Percentiles rank a stretch among this genome's conserved stretches.
phyloP scores from a whole-genome alignment of 2,113 vertebrate species.

The Spermophilus dauricus region DNA sequence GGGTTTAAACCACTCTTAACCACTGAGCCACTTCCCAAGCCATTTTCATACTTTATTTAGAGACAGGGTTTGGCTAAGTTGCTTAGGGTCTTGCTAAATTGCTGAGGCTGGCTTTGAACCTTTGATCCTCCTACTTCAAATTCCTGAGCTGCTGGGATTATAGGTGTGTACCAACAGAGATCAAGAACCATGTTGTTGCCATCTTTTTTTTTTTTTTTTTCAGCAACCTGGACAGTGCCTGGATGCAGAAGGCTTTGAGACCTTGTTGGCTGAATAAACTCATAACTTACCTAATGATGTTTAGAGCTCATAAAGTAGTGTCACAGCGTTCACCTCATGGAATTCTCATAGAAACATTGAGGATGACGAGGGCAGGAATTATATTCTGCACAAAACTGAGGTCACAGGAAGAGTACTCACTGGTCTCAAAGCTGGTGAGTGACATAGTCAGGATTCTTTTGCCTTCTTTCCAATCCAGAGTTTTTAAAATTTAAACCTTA shows the following conservation, averaged over 20 bases:
- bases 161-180: too few species aligned
- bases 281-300: not conserved
- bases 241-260: not conserved
- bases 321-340: not conserved
- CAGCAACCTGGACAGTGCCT: not conserved
- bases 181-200: not conserved
- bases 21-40: too few species aligned
- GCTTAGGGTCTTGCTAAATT: too few species aligned
- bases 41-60: too few species aligned
- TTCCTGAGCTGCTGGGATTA: too few species aligned
- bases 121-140: too few species aligned
- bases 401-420: not conserved
- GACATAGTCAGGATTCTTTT: not conserved
- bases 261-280: not conserved
- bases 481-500: not conserved
- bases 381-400: not conserved
- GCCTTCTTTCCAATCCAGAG: not conserved
- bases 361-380: not conserved
- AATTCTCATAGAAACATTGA: not conserved
- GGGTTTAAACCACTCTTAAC: too few species aligned
- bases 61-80: too few species aligned
- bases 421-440: not conserved
- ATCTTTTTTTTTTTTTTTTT: slow-evolving; percentile 20
- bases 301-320: not conserved
- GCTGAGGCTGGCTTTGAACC: too few species aligned